Conservation (phyloP, 2,888 invertebrate species). For the Trichopoda pennipes region DNA sequence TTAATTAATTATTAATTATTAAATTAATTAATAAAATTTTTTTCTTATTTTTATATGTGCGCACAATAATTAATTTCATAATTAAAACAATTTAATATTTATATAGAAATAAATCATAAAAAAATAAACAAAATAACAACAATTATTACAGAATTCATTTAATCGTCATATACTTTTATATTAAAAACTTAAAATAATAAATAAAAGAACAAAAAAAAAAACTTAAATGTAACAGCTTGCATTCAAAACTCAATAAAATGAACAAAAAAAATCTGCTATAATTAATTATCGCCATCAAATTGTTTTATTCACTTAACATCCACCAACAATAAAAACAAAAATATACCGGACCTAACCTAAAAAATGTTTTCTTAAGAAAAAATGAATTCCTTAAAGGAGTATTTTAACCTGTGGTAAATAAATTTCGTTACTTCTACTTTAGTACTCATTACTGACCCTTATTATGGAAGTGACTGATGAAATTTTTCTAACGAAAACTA, state of each 20-base stretch:
- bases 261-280: constrained; percentile 63
- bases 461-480: too few relatives aligned
- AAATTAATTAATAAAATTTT: too few relatives aligned
- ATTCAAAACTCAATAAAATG: constrained; percentile 66
- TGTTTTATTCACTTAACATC: background rate
- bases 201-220: constrained; percentile 25
- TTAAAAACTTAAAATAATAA: constrained; percentile 45
- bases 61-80: constrained; percentile 66
- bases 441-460: too few relatives aligned
- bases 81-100: constrained; percentile 31
- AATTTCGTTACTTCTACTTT: too few relatives aligned
- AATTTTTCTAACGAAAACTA: too few relatives aligned
- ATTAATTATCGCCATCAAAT: constrained; percentile 3
- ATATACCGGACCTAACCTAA: too few relatives aligned
- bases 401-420: too few relatives aligned
- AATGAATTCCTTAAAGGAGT: too few relatives aligned
- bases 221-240: constrained; percentile 68
- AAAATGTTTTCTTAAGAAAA: too few relatives aligned
- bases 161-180: constrained; percentile 68
- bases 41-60: constrained; percentile 57
- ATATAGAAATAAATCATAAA: constrained; percentile 34
- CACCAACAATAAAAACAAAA: too few relatives aligned
- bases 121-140: constrained; percentile 23
- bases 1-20: too few relatives aligned
- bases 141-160: constrained; percentile 61